These are phyloP conservation scores for Podargus strigoides DNA, from an alignment of 2,797 vertebrate species.

Conservation along the genomic window DNA sequence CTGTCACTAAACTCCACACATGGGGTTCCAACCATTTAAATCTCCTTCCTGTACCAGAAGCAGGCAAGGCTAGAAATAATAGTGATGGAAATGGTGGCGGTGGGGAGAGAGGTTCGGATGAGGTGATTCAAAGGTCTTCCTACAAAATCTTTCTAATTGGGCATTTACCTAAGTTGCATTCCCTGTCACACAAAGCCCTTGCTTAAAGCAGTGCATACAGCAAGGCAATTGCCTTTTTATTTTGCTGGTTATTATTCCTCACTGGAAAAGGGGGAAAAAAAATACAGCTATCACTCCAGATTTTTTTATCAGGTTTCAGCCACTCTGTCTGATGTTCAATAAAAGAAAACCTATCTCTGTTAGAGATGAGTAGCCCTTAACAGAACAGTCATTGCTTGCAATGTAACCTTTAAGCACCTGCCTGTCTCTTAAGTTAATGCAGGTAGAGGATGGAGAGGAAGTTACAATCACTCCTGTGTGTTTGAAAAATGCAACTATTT, in stretches of 20 bases:
- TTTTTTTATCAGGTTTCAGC: conserved; percentile 56
- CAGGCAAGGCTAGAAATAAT: neutral
- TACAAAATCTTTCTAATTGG: conserved; percentile 57
- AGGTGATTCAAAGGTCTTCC: conserved; percentile 21
- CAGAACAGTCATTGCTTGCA: conserved; percentile 48
- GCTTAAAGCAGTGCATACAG: conserved; percentile 11
- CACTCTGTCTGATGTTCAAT: conserved; percentile 53
- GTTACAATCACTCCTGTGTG: neutral
- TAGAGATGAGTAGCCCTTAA: conserved; percentile 51
- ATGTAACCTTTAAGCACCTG: conserved; percentile 53
- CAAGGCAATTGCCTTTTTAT: conserved; percentile 32
- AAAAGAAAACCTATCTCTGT: conserved; percentile 56
- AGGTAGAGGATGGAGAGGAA: conserved; percentile 49
- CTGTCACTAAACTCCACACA: neutral
- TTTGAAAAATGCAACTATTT: conserved; percentile 40
- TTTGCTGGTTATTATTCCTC: conserved; percentile 33
- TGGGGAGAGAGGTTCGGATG: neutral
- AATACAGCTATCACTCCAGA: neutral
- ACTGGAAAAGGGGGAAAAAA: neutral
- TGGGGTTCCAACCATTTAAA: neutral
- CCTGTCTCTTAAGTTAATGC: conserved; percentile 53
- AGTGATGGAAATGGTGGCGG: neutral
- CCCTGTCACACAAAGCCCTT: neutral
- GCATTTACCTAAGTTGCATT: conserved; percentile 29
- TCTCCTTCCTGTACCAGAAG: neutral